Base-by-base conservation (phyloP, 1,140 invertebrate species). In the Gonatopus flavifemur region DNA sequence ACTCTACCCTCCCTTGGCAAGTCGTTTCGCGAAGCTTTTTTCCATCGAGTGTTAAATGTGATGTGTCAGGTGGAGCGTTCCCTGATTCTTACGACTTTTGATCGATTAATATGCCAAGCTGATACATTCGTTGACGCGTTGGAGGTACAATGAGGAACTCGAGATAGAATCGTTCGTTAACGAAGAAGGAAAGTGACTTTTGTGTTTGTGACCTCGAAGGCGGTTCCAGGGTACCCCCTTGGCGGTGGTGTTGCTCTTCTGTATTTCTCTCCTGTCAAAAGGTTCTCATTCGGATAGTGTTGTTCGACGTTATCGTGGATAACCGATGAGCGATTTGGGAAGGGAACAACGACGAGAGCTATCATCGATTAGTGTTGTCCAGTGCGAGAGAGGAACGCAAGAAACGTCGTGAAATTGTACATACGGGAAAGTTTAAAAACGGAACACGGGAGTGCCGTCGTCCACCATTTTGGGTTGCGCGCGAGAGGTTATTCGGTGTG, bases 381-480 rank as follows among this genome's bases (percentile, higher is more conserved):
- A n/a, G n/a, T n/a, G n/a, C n/a, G n/a, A n/a, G n/a, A n/a, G n/a
- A n/a, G n/a, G n/a, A n/a, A n/a, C n/a, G n/a, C n/a, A n/a, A n/a
- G n/a, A n/a, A n/a, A n/a, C n/a, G n/a, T n/a, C n/a, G n/a, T n/a
- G n/a, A n/a, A n/a, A n/a, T n/a, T n/a, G n/a, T n/a, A n/a, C n/a
- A n/a, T n/a, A n/a, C n/a, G n/a, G n/a, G n/a, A n/a, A n/a, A 54
- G 47, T 38, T 42, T 30, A 25, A 42, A 50, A 56, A 45, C 40
- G 46, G 51, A 45, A 62, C 58, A 55, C 66, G 70, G 71, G 70
- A 74, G 71, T 72, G 70, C n/a, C n/a, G n/a, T 61, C 71, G 70
- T 68, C 72, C 71, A 72, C 74, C 74, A 76, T 76, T 74, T 76
- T 76, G 71, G 54, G 56, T n/a, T 70, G 66, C 64, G 66, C 67